Conservation (phyloP, 2,888 invertebrate genomes). For the Stenodera caucasica region DNA sequence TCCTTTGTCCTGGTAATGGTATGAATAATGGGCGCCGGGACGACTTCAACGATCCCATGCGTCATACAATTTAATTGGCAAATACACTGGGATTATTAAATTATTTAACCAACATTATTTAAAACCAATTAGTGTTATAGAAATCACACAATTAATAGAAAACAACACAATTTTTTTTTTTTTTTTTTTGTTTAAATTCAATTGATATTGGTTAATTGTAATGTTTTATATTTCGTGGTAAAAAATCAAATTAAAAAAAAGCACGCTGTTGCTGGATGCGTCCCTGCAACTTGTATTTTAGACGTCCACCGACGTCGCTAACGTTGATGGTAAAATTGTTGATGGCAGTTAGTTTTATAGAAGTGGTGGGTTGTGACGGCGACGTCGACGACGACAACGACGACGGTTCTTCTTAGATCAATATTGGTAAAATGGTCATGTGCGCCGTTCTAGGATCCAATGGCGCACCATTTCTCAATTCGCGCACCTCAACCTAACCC, state of each 20-base stretch:
- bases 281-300: slow-evolving; percentile 52
- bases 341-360: neutral
- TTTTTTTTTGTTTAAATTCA: too few relatives aligned
- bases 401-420: slow-evolving; percentile 47
- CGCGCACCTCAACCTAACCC: slow-evolving; percentile 7
- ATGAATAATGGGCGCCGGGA: slow-evolving; percentile 1
- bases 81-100: neutral
- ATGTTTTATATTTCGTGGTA: too few relatives aligned
- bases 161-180: neutral
- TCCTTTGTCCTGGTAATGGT: neutral
- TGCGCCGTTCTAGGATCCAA: slow-evolving; percentile 28
- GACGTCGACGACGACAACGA: slow-evolving; percentile 34
- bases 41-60: neutral
- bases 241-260: too few relatives aligned
- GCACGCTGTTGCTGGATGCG: slow-evolving; percentile 27
- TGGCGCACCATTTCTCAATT: slow-evolving; percentile 16
- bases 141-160: neutral
- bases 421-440: slow-evolving; percentile 49
- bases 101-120: slow-evolving; percentile 1
- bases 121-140: neutral
- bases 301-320: slow-evolving; percentile 14
- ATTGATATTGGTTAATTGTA: too few relatives aligned
- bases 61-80: neutral
- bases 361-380: neutral
- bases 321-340: neutral